Conservation (phyloP, 2,888 invertebrate species). For the Steromphala cineraria region DNA sequence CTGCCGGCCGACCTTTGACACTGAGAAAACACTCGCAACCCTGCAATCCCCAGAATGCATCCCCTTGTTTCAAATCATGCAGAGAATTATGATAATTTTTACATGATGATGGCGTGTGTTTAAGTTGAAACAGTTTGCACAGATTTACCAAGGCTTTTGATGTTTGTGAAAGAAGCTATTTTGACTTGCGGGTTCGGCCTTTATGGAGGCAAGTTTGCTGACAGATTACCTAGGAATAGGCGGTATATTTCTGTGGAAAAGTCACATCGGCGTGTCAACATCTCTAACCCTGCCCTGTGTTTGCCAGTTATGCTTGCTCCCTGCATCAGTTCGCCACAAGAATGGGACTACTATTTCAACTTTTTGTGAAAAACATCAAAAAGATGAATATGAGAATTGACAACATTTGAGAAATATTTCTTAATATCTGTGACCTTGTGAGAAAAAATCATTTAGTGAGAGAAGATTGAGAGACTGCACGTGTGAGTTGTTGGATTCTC, state of each 20-base stretch:
- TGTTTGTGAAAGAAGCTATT: not conserved
- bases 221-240: not conserved
- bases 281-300: not conserved
- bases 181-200: not conserved
- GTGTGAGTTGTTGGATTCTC: too few relatives aligned
- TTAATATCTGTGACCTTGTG: not conserved
- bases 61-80: not conserved
- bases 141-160: not conserved
- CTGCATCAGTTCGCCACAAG: too few relatives aligned
- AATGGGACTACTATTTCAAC: too few relatives aligned
- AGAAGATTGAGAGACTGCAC: too few relatives aligned
- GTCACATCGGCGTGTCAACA: not conserved
- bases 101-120: not conserved
- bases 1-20: too few relatives aligned
- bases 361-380: too few relatives aligned
- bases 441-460: too few relatives aligned
- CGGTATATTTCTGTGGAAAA: not conserved
- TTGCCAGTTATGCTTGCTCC: not conserved
- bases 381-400: not conserved
- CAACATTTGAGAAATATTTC: not conserved
- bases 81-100: slow-evolving; percentile 1
- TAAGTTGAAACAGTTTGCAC: not conserved
- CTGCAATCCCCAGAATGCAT: not conserved
- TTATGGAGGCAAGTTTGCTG: not conserved
- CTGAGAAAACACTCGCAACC: not conserved